Conservation (phyloP, 2,888 invertebrate species). For the Synanthedon myopaeformis region DNA sequence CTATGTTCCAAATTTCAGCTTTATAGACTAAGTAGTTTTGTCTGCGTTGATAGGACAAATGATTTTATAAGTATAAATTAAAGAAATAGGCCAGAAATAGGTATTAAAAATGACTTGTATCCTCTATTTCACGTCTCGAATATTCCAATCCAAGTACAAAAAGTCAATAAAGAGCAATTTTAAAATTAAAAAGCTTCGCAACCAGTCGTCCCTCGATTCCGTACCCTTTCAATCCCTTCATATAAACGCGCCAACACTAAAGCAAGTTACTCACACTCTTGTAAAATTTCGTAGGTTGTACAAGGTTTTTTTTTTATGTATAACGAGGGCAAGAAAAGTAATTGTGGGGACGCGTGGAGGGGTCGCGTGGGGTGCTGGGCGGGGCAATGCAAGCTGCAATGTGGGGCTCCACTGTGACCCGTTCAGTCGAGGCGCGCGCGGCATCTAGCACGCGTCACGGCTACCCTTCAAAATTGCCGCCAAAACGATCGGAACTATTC, state of each 20-base stretch:
- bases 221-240: conserved; percentile 36
- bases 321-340: conserved; percentile 45
- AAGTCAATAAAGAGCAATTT: conserved; percentile 27
- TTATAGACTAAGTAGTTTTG: too few relatives aligned
- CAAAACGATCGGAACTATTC: conserved; percentile 14
- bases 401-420: conserved; percentile 40
- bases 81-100: too few relatives aligned
- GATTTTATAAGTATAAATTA: too few relatives aligned
- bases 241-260: conserved; percentile 22
- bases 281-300: conserved; percentile 13
- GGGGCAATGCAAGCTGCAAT: conserved; percentile 59
- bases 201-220: conserved; percentile 27
- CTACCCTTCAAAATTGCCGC: conserved; percentile 24
- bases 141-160: conserved; percentile 1
- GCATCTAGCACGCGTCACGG: conserved; percentile 44
- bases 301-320: conserved; percentile 46
- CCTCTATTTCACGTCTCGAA: background rate
- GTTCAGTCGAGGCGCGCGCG: conserved; percentile 56
- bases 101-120: too few relatives aligned
- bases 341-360: conserved; percentile 46
- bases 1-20: too few relatives aligned
- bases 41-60: too few relatives aligned
- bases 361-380: conserved; percentile 58
- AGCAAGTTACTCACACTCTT: conserved; percentile 28
- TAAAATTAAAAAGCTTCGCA: conserved; percentile 28